Conservation (phyloP, 2,113 vertebrate species). For the Caranx melampygus region DNA sequence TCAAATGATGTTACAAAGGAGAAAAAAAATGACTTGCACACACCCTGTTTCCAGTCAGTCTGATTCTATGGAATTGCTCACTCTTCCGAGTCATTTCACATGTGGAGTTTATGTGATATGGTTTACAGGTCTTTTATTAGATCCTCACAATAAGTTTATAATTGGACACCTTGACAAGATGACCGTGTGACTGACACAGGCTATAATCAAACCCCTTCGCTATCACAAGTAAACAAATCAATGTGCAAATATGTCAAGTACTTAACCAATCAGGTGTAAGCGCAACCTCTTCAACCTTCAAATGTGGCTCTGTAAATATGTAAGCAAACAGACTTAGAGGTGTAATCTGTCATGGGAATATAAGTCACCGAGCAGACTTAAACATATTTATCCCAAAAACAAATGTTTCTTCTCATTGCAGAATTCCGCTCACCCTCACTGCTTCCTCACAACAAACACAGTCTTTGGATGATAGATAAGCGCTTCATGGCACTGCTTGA, state of each 20-base stretch:
- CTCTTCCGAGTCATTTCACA: constrained; percentile 58
- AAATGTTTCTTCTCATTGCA: constrained; percentile 52
- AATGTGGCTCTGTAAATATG: constrained; percentile 49
- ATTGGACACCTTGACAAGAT: constrained; percentile 52
- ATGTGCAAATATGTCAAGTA: constrained; percentile 45
- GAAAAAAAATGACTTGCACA: constrained; percentile 1
- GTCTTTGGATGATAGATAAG: constrained; percentile 39
- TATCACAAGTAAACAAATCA: constrained; percentile 49
- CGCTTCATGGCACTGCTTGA: constrained; percentile 46
- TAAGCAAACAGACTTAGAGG: constrained; percentile 60
- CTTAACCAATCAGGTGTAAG: constrained; percentile 41
- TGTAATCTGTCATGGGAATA: constrained; percentile 57
- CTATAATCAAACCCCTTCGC: constrained; percentile 42
- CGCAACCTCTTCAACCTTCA: constrained; percentile 53
- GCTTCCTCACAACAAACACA: constrained; percentile 56
- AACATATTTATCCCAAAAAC: constrained; percentile 69
- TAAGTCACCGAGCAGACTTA: constrained; percentile 58
- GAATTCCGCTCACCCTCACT: constrained; percentile 18
- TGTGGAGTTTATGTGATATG: constrained; percentile 49
- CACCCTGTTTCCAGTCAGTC: constrained; percentile 45
- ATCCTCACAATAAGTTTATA: constrained; percentile 52
- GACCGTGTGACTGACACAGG: constrained; percentile 41
- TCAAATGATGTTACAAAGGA: constrained; percentile 47
- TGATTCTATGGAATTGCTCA: constrained; percentile 43
- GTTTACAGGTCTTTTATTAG: constrained; percentile 49